A percentile compares a stretch with the other conserved stretches of the same genome.
These are phyloP conservation scores for Rhinatrema bivittatum DNA, from an alignment of 2,797 vertebrate species.

Conservation along the genomic window DNA sequence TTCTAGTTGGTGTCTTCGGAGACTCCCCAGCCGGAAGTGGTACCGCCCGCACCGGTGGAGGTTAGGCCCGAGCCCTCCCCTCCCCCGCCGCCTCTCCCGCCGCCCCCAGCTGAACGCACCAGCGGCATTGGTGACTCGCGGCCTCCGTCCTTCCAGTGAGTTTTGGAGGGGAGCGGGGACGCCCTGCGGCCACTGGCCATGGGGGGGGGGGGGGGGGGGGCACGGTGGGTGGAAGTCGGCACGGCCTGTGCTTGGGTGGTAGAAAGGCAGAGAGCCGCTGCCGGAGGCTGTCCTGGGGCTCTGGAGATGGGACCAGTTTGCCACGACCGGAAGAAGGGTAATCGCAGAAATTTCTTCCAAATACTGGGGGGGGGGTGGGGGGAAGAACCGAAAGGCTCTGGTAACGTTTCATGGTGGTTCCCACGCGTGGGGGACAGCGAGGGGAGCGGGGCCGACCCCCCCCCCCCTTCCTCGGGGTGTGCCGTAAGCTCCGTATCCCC, in stretches of 20 bases:
- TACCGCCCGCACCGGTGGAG: conserved; percentile 45
- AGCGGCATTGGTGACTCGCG: conserved; percentile 85
- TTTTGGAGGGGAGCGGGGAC: conserved; percentile 14
- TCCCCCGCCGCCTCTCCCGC: conserved; percentile 71
- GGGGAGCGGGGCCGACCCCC: too few species aligned
- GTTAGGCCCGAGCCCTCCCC: conserved; percentile 62
- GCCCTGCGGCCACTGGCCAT: too few species aligned
- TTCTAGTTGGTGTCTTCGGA: conserved; percentile 79
- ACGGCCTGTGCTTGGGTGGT: not conserved
- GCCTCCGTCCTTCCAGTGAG: conserved; percentile 88
- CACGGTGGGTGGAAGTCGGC: not conserved
- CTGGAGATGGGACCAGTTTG: too few species aligned
- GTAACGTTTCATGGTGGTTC: too few species aligned
- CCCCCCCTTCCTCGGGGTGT: not conserved
- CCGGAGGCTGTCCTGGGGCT: too few species aligned
- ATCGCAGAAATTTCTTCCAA: too few species aligned
- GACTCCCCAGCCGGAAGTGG: conserved; percentile 51
- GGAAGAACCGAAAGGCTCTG: not conserved
- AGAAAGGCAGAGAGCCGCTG: not conserved
- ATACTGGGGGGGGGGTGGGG: not conserved
- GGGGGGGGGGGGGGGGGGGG: not conserved
- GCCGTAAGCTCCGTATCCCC: not conserved
- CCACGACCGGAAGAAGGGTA: too few species aligned
- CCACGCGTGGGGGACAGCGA: too few species aligned
- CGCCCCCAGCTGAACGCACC: conserved; percentile 76